A percentile compares a stretch with the other conserved stretches of the same genome.
These are phyloP conservation scores for Heliconius hermathena DNA, from an alignment of 1,140 invertebrate species.

Conservation along the genomic window DNA sequence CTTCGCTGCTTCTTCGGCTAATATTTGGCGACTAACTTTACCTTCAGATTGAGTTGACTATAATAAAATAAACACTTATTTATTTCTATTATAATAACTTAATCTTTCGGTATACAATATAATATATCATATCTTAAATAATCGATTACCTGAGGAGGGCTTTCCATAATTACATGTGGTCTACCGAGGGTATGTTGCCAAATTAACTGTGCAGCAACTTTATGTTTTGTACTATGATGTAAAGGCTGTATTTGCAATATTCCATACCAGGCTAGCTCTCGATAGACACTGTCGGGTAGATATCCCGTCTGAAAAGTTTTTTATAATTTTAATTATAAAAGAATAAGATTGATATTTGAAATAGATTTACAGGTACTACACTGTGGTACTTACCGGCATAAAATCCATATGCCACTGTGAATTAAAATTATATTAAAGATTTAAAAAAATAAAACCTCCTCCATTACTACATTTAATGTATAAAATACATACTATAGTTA, in stretches of 20 bases:
- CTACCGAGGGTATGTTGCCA: slow-evolving; percentile 75
- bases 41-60: slow-evolving; percentile 72
- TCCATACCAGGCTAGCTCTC: slow-evolving; percentile 76
- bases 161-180: slow-evolving; percentile 75
- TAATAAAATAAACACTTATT: slow-evolving; percentile 3
- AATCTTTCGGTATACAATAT: not conserved
- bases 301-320: slow-evolving; percentile 64
- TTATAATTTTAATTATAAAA: not conserved
- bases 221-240: slow-evolving; percentile 69
- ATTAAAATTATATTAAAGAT: slow-evolving; percentile 19
- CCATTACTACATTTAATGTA: not conserved
- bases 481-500: not conserved
- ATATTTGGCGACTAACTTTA: slow-evolving; percentile 70
- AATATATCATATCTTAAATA: not conserved
- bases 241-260: slow-evolving; percentile 76
- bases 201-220: slow-evolving; percentile 69
- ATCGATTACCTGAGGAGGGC: slow-evolving; percentile 61
- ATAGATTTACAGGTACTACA: not conserved
- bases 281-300: slow-evolving; percentile 72
- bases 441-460: not conserved
- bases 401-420: slow-evolving; percentile 79
- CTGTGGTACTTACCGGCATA: slow-evolving; percentile 65
- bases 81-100: not conserved
- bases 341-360: not conserved
- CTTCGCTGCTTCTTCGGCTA: slow-evolving; percentile 73